Conservation (phyloP, 2,888 invertebrate species). For the Gymnoscelis rufifasciata region DNA sequence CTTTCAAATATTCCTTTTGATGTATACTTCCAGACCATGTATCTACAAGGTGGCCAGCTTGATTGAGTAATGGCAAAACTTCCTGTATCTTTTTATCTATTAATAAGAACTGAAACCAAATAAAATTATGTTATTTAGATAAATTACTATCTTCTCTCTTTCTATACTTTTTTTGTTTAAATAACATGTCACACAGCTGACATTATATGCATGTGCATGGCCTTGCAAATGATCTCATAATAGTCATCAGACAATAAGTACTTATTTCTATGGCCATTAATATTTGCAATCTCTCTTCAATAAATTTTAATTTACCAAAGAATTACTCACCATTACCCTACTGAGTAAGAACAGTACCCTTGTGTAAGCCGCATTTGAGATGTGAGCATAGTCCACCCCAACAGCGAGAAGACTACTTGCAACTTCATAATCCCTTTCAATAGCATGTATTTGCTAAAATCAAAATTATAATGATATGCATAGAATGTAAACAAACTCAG, state of each 20-base stretch:
- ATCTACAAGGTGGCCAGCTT: constrained; percentile 94
- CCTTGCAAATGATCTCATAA: too few species aligned
- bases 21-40: constrained; percentile 92
- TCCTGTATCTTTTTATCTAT: constrained; percentile 96
- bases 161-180: too few species aligned
- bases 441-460: constrained; percentile 94
- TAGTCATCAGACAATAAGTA: too few species aligned
- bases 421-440: constrained; percentile 93
- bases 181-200: too few species aligned
- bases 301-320: not conserved
- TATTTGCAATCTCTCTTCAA: too few species aligned
- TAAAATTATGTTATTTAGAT: not conserved
- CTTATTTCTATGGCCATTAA: too few species aligned
- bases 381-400: constrained; percentile 97
- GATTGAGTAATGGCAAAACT: constrained; percentile 92
- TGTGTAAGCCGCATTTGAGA: constrained; percentile 94
- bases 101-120: constrained; percentile 86
- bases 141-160: too few species aligned
- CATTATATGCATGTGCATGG: too few species aligned
- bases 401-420: constrained; percentile 93
- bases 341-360: constrained; percentile 95
- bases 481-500: not conserved
- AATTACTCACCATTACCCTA: constrained; percentile 90
- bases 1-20: constrained; percentile 97
- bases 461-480: constrained; percentile 1